A percentile compares a stretch with the other conserved stretches of the same genome.
These are phyloP conservation scores for Sinocyclocheilus anshuiensis DNA, from an alignment of 2,113 vertebrate species.

Conservation along the genomic window DNA sequence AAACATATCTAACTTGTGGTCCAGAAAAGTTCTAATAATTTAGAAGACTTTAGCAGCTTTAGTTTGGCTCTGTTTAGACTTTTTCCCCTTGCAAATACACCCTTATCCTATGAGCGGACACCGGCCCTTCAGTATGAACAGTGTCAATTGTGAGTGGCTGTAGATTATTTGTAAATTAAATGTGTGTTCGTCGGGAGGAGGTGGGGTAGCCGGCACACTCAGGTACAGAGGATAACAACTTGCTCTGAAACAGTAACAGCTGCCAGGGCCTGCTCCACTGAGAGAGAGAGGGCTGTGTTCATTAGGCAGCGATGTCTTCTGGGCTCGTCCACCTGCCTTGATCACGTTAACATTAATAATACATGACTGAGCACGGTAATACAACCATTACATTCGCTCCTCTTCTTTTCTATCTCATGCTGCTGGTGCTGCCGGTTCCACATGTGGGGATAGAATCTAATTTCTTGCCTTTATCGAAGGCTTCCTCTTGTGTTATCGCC, in stretches of 20 bases:
- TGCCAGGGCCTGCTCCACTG: conserved; percentile 74
- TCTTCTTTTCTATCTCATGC: conserved; percentile 49
- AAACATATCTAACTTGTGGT: background rate
- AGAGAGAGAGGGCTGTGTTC: conserved; percentile 66
- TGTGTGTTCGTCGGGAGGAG: conserved; percentile 43
- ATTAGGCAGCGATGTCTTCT: conserved; percentile 77
- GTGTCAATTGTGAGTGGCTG: conserved; percentile 76
- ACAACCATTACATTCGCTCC: conserved; percentile 73
- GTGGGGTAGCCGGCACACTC: conserved; percentile 67
- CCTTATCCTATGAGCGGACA: conserved; percentile 51
- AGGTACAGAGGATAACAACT: conserved; percentile 72
- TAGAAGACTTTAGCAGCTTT: background rate
- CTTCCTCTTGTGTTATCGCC: conserved; percentile 65
- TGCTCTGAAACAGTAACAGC: conserved; percentile 75
- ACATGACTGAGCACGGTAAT: conserved; percentile 77
- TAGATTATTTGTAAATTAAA: conserved; percentile 83
- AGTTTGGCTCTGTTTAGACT: background rate
- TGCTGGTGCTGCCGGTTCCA: conserved; percentile 64
- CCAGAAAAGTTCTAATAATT: background rate
- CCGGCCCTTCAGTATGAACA: conserved; percentile 61
- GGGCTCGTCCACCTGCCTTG: conserved; percentile 81
- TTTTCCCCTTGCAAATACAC: background rate
- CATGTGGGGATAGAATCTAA: conserved; percentile 66
- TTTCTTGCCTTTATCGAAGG: conserved; percentile 72
- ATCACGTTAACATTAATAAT: conserved; percentile 84